Evolutionary conservation across 2,113 vertebrate genomes (phyloP).

Genomic region (Daphoenositta chrysoptera): DNA sequence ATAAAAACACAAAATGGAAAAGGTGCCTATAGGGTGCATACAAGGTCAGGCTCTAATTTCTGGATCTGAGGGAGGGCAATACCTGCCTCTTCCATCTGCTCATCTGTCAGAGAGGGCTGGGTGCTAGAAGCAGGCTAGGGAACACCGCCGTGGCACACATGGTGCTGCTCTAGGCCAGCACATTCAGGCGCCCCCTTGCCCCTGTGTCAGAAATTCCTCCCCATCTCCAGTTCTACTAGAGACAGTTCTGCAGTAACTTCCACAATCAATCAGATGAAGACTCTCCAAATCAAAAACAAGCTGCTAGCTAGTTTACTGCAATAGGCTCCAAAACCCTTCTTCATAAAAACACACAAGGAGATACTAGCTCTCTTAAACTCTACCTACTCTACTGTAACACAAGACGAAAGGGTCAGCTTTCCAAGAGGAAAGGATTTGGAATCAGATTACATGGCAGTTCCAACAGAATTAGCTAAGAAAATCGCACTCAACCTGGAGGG

Average conservation of each 20-base stretch:
- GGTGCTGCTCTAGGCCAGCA: neutral
- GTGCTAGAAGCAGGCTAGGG: neutral
- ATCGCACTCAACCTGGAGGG: neutral
- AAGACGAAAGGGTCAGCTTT: neutral
- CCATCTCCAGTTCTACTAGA: neutral
- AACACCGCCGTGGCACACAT: neutral
- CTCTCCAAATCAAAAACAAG: neutral
- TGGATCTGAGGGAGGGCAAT: neutral
- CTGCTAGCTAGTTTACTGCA: neutral
- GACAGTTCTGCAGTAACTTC: neutral
- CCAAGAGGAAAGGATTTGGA: neutral
- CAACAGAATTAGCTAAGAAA: neutral
- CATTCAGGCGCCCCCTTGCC: rapidly evolving
- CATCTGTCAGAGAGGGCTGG: neutral
- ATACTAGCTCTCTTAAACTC: neutral
- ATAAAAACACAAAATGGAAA: neutral
- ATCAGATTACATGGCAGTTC: neutral
- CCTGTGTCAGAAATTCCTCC: neutral
- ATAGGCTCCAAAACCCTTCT: neutral
- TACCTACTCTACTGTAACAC: neutral
- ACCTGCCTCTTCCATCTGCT: neutral
- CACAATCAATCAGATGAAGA: neutral
- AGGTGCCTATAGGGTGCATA: neutral
- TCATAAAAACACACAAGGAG: neutral
- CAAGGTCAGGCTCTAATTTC: neutral